A percentile compares a stretch with the other conserved stretches of the same genome.
Evolutionary conservation across 1,140 invertebrate species (phyloP).

Genomic region (Nebria ingens): DNA sequence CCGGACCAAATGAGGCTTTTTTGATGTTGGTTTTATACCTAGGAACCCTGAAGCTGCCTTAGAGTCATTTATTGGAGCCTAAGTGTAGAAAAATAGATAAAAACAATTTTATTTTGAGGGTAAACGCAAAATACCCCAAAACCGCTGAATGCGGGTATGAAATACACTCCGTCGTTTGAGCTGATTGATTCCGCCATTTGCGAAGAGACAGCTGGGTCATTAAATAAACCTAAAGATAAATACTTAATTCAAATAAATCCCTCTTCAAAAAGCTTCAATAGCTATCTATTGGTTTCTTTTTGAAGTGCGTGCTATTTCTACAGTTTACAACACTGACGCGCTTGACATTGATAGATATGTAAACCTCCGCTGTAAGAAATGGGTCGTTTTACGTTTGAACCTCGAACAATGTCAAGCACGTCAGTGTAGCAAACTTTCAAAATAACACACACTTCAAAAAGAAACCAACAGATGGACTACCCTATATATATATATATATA

Average conservation of each 20-base stretch:
- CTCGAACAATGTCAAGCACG: too few relatives aligned
- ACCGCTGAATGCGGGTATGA: slow-evolving; percentile 86
- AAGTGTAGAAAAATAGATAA: slow-evolving; percentile 20
- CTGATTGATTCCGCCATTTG: slow-evolving; percentile 59
- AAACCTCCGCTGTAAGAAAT: too few relatives aligned
- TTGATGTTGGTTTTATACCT: slow-evolving; percentile 71
- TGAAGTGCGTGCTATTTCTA: too few relatives aligned
- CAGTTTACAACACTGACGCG: too few relatives aligned
- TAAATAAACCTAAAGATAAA: slow-evolving; percentile 53
- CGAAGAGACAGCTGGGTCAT: slow-evolving; percentile 54
- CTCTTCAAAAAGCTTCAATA: too few relatives aligned
- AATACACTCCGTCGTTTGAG: slow-evolving; percentile 73
- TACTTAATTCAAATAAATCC: neutral
- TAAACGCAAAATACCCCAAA: slow-evolving; percentile 47
- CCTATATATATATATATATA: too few relatives aligned
- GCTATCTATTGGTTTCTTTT: too few relatives aligned
- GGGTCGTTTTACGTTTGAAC: too few relatives aligned
- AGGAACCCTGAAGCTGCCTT: slow-evolving; percentile 73
- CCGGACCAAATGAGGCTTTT: slow-evolving; percentile 65
- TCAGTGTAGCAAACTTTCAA: too few relatives aligned
- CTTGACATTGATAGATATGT: too few relatives aligned
- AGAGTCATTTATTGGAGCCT: slow-evolving; percentile 83
- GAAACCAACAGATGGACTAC: too few relatives aligned
- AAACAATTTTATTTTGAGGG: slow-evolving; percentile 6
- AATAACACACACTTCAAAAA: too few relatives aligned